These are phyloP conservation scores for Cenopis cana DNA, from an alignment of 2,888 invertebrate species.

Conservation along the genomic window DNA sequence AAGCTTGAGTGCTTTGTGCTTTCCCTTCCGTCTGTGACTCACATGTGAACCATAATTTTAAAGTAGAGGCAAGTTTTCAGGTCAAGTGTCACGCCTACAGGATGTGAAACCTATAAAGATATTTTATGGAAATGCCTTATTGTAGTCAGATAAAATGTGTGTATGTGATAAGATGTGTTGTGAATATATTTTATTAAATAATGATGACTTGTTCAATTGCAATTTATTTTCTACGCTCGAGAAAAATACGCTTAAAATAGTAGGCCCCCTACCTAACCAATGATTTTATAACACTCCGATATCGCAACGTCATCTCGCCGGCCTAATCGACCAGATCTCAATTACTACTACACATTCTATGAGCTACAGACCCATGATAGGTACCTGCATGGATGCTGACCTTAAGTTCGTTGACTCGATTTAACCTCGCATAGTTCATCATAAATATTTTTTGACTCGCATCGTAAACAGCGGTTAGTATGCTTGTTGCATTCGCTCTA, in stretches of 20 bases:
- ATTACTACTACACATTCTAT: constrained; percentile 24
- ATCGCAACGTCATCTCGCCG: constrained; percentile 16
- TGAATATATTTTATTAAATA: too few relatives aligned
- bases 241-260: not conserved
- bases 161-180: too few relatives aligned
- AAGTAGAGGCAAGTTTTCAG: too few relatives aligned
- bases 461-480: constrained; percentile 29
- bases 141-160: not conserved
- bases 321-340: constrained; percentile 33
- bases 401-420: constrained; percentile 57
- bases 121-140: too few relatives aligned
- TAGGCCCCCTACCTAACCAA: too few relatives aligned
- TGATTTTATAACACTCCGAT: constrained; percentile 25
- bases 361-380: constrained; percentile 12
- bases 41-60: too few relatives aligned
- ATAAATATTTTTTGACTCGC: constrained; percentile 38
- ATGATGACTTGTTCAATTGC: too few relatives aligned
- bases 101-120: not conserved
- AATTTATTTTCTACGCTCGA: not conserved
- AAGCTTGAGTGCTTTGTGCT: too few relatives aligned
- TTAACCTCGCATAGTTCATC: constrained; percentile 52
- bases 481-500: not conserved
- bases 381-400: constrained; percentile 54
- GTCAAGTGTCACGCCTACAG: too few relatives aligned
- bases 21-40: too few relatives aligned